Base-by-base conservation (phyloP, 2,888 invertebrate species). In the Fissipunctia ypsillon region DNA sequence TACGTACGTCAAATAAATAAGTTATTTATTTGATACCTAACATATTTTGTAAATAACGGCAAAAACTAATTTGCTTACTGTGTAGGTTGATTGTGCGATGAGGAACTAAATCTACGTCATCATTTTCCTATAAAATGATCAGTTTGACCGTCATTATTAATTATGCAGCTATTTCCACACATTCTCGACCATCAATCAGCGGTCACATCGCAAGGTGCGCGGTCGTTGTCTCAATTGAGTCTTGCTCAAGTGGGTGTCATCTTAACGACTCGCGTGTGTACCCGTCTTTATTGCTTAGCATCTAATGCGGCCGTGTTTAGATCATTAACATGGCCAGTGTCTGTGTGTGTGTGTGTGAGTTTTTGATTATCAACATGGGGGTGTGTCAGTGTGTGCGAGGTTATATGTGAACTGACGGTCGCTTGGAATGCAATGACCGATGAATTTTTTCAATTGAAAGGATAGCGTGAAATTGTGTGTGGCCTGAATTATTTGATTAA, bases 251-350 rank as follows among this genome's bases (percentile, higher is more conserved):
- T 87, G 86, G 82, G 81, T 87, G 86, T 78, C 76, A 78, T 76
- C 66, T 72, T 77, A 79, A 79, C 72, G 78, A 67, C 48, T 69
- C 73, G 85, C 83, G 81, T 85, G 85, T 83, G 85, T 77, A 75
- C 73, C 81, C 78, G 64, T 71, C 81, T 87, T 86, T 86, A 86
- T 86, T 86, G 80, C 84, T 87, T 81, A 80, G 87, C 83, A 78
- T 87, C 85, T 81, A 87, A 83, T 84, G 78, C 86, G 80, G 43
- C 73, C 70, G 79, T 78, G 87, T 81, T 83, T 81, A 80, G 75
- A 69, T 86, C 83, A 83, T 87, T 87, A 87, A 83, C 74, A 75
- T 75, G 61, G 31, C 38, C n/a, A 12, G 22, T 16, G 59, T 41
- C 3, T 4, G 52, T 59, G 45, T 52, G 43, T 64, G 82, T 80